Evolutionary conservation across 2,113 vertebrate species (phyloP), one percentile per base, ranked within the genome.

Genomic region (Neotoma lepida): DNA sequence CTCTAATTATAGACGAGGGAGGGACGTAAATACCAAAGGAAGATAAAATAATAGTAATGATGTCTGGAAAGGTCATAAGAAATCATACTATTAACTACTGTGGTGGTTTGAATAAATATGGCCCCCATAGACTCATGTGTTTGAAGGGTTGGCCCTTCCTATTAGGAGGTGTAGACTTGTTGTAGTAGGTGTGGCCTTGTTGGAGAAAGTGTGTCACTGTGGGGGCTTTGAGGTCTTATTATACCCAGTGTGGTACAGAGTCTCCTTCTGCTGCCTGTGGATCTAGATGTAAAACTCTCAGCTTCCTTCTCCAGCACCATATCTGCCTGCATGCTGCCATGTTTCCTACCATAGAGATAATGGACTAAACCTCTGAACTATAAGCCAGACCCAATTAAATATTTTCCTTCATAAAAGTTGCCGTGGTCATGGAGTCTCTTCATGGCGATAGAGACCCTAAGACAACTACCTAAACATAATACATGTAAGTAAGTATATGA

Each of bases 91-190:
- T 39, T n/a, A 80, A 26, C 54, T 70, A 18, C 66, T 70, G 15
- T 18, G 17, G 33, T 70, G 66, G 66, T 70, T 70, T 70, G 7
- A 35, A n/a, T 70, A 68, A 30, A 6, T 70, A n/a, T n/a, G 66
- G 2, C 2, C 3, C 2, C 35, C 66, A 70, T n/a, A 3, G 66
- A 70, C 66, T 15, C 9, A 70, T 0, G 0, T n/a, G 35, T n/a
- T n/a, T 70, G 17, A 70, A n/a, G n/a, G 66, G 6, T n/a, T 70
- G 66, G 35, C 18, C 17, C 66, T n/a, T n/a, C n/a, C n/a, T 70
- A 18, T n/a, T n/a, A n/a, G 33, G 33, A n/a, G 6, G 33, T 56
- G 14, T 56, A 56, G 54, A 56, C 14, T 56, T 17, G 54, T 56
- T 17, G 54, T 56, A 56, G 54, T 54, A 54, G 7, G 54, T n/a